Conservation (phyloP, 2,113 vertebrate genomes). For the Mormyrus lacerda region DNA sequence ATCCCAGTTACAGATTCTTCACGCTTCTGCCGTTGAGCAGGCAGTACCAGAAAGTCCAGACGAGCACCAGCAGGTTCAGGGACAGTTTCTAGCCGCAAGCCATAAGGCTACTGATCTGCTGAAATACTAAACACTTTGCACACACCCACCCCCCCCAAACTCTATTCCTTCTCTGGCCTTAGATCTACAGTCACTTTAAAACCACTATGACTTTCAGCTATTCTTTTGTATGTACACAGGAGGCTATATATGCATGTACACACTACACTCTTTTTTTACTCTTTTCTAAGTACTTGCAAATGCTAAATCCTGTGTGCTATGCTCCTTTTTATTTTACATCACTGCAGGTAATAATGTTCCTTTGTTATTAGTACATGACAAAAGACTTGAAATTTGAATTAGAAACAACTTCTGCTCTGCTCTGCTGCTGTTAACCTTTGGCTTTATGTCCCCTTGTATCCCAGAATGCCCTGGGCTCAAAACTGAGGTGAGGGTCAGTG, state of each 20-base stretch:
- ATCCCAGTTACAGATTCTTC: not conserved
- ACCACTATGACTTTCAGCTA: not conserved
- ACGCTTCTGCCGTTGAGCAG: too few species aligned
- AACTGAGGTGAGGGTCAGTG: not conserved
- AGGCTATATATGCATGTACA: not conserved
- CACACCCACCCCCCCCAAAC: not conserved
- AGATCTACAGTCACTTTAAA: not conserved
- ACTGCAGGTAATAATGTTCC: too few species aligned
- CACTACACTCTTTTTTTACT: not conserved
- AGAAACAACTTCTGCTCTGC: conserved; percentile 26
- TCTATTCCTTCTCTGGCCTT: not conserved
- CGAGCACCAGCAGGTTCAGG: not conserved
- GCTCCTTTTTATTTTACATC: too few species aligned
- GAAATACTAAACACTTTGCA: not conserved
- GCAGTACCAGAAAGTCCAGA: not conserved
- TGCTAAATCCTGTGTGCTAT: not conserved
- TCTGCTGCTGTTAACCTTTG: not conserved
- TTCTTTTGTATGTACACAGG: not conserved
- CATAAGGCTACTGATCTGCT: not conserved
- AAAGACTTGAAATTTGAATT: too few species aligned
- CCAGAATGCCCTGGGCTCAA: not conserved
- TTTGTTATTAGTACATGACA: too few species aligned
- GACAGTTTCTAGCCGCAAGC: not conserved
- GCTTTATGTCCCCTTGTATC: not conserved
- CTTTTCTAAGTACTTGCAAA: not conserved